Percentiles rank a stretch among this genome's conserved stretches.
Evolutionary conservation across 1,140 invertebrate genomes (phyloP).

Genomic region (Penaeus indicus): DNA sequence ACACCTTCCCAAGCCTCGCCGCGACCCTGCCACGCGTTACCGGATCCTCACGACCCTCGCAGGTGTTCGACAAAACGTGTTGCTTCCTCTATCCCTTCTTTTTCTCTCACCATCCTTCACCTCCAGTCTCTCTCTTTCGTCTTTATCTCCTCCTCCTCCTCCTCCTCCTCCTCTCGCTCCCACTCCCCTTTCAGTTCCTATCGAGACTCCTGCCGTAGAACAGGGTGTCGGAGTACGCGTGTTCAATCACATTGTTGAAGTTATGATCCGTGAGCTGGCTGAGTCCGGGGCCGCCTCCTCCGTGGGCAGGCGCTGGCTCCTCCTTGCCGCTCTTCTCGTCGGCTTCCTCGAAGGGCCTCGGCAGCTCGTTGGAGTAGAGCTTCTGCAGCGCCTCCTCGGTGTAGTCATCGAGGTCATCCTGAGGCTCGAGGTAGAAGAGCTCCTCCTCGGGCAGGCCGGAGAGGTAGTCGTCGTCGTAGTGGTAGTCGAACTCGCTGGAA

Average conservation of each 20-base stretch:
- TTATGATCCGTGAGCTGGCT: conserved; percentile 62
- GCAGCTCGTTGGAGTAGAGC: conserved; percentile 53
- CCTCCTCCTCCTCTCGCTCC: too few species aligned
- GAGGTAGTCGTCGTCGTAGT: conserved; percentile 30
- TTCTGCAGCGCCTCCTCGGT: conserved; percentile 37
- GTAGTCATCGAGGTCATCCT: conserved; percentile 28
- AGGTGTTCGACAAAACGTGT: too few species aligned
- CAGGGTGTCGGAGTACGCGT: conserved; percentile 63
- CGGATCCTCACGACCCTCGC: too few species aligned
- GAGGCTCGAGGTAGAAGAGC: conserved; percentile 47
- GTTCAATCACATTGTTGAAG: conserved; percentile 62
- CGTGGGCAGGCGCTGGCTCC: background rate
- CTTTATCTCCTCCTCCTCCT: too few species aligned
- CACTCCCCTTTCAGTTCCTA: background rate
- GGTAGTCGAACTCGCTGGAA: conserved; percentile 3
- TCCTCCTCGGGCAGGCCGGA: conserved; percentile 55
- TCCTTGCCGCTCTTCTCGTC: conserved; percentile 50
- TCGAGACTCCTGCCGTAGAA: conserved; percentile 57
- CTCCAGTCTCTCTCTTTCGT: too few species aligned
- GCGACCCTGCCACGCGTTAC: too few species aligned
- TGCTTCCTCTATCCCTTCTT: too few species aligned
- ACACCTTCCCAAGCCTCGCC: too few species aligned
- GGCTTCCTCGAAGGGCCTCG: conserved; percentile 46
- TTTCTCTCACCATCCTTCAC: too few species aligned
- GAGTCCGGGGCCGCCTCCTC: conserved; percentile 32